Evolutionary conservation across 2,797 vertebrate genomes (phyloP).

Genomic region (Chiropotes sagulatus): DNA sequence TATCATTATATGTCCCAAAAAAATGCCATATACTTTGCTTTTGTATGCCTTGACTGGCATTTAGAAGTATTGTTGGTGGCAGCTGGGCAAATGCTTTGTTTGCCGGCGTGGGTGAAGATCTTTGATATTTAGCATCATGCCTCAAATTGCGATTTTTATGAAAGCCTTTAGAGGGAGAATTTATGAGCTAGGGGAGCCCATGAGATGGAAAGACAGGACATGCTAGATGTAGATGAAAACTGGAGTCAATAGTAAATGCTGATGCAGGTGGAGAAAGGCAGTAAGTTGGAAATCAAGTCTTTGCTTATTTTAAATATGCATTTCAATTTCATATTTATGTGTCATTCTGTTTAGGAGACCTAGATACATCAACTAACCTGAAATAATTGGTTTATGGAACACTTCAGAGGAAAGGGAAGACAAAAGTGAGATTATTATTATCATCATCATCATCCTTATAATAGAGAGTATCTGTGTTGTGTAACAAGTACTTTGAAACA

Average conservation of each 20-base stretch:
- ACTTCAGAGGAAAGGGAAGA: background rate
- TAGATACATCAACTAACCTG: background rate
- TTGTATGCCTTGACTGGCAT: background rate
- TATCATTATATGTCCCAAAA: background rate
- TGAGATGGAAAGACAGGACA: background rate
- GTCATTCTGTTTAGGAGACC: background rate
- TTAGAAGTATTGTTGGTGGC: background rate
- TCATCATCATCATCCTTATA: background rate
- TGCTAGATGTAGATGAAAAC: background rate
- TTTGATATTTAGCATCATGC: background rate
- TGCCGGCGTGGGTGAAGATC: background rate
- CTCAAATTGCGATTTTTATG: background rate
- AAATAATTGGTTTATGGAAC: slow-evolving; percentile 5
- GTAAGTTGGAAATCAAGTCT: background rate
- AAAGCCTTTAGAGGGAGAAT: background rate
- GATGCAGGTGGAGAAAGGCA: rapidly evolving
- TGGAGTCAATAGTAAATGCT: background rate
- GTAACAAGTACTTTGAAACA: background rate
- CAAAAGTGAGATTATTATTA: background rate
- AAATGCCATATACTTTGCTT: background rate
- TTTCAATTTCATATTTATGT: background rate
- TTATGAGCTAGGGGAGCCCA: background rate
- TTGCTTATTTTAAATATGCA: background rate
- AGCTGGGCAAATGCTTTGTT: background rate
- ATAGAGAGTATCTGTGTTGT: background rate